phyloP scores from a whole-genome alignment of 2,797 vertebrate species.

The Lepidocolaptes lacrymiger region DNA sequence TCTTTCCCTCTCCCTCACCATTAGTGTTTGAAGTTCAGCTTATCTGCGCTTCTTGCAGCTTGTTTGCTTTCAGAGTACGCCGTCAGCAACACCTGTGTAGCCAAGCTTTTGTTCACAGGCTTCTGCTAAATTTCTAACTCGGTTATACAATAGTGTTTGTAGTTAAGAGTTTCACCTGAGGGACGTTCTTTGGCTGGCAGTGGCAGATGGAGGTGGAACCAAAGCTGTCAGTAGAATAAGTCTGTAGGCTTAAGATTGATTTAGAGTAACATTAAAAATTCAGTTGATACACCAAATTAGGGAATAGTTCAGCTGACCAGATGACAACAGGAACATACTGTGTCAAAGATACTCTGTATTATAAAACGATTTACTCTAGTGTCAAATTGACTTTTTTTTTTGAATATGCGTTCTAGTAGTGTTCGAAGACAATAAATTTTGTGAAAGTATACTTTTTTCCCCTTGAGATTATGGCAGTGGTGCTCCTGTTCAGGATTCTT shows the following conservation, averaged over 20 bases:
- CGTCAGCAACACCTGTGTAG: not conserved
- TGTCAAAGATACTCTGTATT: not conserved
- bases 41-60: not conserved
- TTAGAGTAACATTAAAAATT: not conserved
- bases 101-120: not conserved
- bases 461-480: not conserved
- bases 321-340: not conserved
- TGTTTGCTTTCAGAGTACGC: not conserved
- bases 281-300: not conserved
- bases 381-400: not conserved
- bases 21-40: not conserved
- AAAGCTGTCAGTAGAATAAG: not conserved
- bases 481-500: not conserved
- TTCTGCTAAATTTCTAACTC: not conserved
- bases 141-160: not conserved
- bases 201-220: not conserved
- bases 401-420: not conserved
- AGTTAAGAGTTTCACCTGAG: not conserved
- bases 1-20: accelerated
- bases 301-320: not conserved
- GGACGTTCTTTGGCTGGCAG: not conserved
- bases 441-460: accelerated
- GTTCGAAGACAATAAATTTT: not conserved
- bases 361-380: accelerated
- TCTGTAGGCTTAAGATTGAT: not conserved